Conservation (phyloP, 1,140 invertebrate genomes). For the Eriosoma lanigerum region DNA sequence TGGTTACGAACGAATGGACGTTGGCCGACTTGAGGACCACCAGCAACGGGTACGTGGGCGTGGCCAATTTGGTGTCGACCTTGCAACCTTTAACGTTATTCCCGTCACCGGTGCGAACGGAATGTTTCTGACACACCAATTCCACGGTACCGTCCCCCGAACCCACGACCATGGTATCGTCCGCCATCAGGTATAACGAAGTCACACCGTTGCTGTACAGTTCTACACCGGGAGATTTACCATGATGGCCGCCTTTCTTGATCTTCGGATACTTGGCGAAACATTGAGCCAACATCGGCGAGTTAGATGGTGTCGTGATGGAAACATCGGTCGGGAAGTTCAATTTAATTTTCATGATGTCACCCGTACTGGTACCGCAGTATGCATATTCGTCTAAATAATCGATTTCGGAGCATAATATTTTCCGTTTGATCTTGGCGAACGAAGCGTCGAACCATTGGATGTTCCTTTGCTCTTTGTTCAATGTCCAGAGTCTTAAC, state of each 20-base stretch:
- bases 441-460: conserved; percentile 70
- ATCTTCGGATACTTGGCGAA: conserved; percentile 63
- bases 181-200: not conserved
- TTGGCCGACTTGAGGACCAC: conserved; percentile 24
- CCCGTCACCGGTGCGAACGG: not conserved
- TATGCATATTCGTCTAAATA: conserved; percentile 71
- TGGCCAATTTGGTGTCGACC: conserved; percentile 38
- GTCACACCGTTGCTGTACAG: conserved; percentile 58
- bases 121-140: conserved; percentile 63
- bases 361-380: conserved; percentile 81
- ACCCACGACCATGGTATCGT: conserved; percentile 56
- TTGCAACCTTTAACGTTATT: not conserved
- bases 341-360: conserved; percentile 66
- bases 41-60: conserved; percentile 57
- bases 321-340: conserved; percentile 67
- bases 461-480: conserved; percentile 69
- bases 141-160: conserved; percentile 80
- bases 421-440: conserved; percentile 68
- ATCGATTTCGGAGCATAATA: conserved; percentile 66
- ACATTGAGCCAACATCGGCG: conserved; percentile 69
- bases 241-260: conserved; percentile 55
- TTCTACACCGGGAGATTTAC: conserved; percentile 57
- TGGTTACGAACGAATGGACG: conserved; percentile 23
- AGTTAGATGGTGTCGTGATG: conserved; percentile 60
- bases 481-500: conserved; percentile 74